These are phyloP conservation scores for Melinaea marsaeus DNA, from an alignment of 2,888 invertebrate genomes.

Conservation along the genomic window DNA sequence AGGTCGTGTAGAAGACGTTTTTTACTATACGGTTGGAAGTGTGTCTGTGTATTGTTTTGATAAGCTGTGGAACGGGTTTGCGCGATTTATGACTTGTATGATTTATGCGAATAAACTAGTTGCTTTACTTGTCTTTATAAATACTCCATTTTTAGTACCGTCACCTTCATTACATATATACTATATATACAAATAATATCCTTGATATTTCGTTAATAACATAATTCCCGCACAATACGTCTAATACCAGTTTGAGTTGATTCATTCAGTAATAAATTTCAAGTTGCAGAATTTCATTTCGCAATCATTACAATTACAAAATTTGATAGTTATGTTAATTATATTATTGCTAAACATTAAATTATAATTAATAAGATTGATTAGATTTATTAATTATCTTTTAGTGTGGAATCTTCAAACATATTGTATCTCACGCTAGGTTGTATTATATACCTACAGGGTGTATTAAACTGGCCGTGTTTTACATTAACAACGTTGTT, in stretches of 20 bases:
- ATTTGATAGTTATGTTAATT: neutral
- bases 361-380: neutral
- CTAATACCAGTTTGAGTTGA: neutral
- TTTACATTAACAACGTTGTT: slow-evolving; percentile 20
- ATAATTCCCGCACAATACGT: neutral
- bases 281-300: slow-evolving; percentile 4
- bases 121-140: slow-evolving; percentile 69
- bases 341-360: neutral
- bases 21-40: slow-evolving; percentile 60
- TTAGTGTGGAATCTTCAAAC: neutral
- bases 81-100: slow-evolving; percentile 74
- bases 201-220: slow-evolving; percentile 32
- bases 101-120: slow-evolving; percentile 78
- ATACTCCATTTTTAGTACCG: slow-evolving; percentile 63
- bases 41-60: slow-evolving; percentile 79
- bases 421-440: too few relatives aligned
- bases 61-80: slow-evolving; percentile 77
- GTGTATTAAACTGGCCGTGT: neutral
- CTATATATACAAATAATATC: slow-evolving; percentile 23
- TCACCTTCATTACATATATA: slow-evolving; percentile 46
- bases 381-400: neutral
- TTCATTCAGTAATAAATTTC: neutral
- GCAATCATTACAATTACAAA: slow-evolving; percentile 1
- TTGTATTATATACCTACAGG: too few relatives aligned
- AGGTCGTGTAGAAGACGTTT: slow-evolving; percentile 55